These are phyloP conservation scores for Calosoma granatense DNA, from an alignment of 1,140 invertebrate species.

Conservation along the genomic window DNA sequence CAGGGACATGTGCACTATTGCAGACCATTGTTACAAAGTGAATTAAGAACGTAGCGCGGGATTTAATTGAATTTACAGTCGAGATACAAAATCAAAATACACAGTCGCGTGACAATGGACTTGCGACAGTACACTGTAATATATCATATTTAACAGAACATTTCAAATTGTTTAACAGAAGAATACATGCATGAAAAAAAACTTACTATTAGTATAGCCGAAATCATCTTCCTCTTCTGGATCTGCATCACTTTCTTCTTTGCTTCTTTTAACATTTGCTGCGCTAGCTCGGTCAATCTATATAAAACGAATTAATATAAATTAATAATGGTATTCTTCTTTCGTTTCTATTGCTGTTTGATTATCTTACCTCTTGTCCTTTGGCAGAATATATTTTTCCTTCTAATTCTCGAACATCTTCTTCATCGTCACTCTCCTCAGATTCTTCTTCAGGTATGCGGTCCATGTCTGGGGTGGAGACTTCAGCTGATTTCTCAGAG, in stretches of 20 bases:
- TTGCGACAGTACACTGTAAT: too few relatives aligned
- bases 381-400: slow-evolving; percentile 65
- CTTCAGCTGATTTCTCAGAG: neutral
- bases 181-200: slow-evolving; percentile 21
- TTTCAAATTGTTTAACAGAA: too few relatives aligned
- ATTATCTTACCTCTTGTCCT: slow-evolving; percentile 63
- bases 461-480: neutral
- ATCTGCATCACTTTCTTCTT: slow-evolving; percentile 67
- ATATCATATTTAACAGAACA: too few relatives aligned
- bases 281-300: slow-evolving; percentile 85
- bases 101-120: too few relatives aligned
- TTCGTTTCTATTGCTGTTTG: too few relatives aligned
- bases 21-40: too few relatives aligned
- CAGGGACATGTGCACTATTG: too few relatives aligned
- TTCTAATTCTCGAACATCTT: slow-evolving; percentile 62
- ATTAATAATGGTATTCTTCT: too few relatives aligned
- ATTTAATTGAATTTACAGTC: too few relatives aligned
- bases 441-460: slow-evolving; percentile 7
- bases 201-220: slow-evolving; percentile 87
- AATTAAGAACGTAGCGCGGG: too few relatives aligned
- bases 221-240: slow-evolving; percentile 79
- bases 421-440: slow-evolving; percentile 46
- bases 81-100: too few relatives aligned
- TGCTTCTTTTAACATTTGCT: slow-evolving; percentile 65
- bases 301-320: slow-evolving; percentile 19